Conservation (phyloP, 2,888 invertebrate species). For the Folsomia candida region DNA sequence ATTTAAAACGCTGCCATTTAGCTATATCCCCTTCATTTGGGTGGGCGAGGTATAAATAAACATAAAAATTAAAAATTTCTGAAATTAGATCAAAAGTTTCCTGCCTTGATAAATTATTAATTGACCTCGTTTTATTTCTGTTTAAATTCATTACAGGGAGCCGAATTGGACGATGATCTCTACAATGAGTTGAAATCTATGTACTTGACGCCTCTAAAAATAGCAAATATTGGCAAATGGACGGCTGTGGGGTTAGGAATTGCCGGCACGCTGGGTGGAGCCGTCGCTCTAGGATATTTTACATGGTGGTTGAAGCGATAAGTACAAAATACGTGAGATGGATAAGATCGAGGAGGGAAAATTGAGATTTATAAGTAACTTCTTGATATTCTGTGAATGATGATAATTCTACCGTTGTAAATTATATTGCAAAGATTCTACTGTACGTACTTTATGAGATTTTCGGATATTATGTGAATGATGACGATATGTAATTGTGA, state of each 20-base stretch:
- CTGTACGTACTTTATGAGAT: too few species aligned
- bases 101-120: background rate
- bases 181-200: background rate
- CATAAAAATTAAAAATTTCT: background rate
- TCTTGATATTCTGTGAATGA: too few species aligned
- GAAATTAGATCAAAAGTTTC: background rate
- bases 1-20: conserved; percentile 72
- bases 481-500: too few species aligned
- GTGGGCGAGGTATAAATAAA: conserved; percentile 68
- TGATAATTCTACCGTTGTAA: too few species aligned
- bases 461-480: too few species aligned
- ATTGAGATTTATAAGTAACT: too few species aligned
- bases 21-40: conserved; percentile 84
- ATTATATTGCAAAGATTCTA: too few species aligned
- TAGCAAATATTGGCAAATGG: background rate
- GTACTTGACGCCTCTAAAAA: background rate
- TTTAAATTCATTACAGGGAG: background rate
- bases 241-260: background rate
- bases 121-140: background rate
- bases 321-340: background rate
- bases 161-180: background rate
- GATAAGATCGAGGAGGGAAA: too few species aligned
- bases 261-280: background rate
- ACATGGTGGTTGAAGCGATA: background rate
- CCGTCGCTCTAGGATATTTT: background rate